These are phyloP conservation scores for Trichonephila clavata DNA, from an alignment of 1,140 invertebrate species.

Conservation along the genomic window DNA sequence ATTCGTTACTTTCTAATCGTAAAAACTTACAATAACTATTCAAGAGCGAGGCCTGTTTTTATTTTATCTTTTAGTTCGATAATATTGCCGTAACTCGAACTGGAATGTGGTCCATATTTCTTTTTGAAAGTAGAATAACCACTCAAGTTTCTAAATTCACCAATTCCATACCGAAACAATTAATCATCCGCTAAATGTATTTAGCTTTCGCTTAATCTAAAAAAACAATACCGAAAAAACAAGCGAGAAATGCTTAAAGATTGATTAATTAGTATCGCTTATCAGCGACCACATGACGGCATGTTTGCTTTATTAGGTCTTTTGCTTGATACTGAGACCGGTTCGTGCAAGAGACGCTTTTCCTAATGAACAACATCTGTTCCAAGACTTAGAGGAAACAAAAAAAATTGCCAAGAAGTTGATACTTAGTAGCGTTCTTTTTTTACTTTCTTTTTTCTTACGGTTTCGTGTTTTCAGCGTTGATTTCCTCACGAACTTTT, in stretches of 20 bases:
- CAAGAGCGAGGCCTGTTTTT: too few relatives aligned
- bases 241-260: not conserved
- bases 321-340: not conserved
- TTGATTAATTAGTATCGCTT: conserved; percentile 38
- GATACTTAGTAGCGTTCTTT: not conserved
- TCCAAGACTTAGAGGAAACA: not conserved
- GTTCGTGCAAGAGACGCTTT: not conserved
- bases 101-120: not conserved
- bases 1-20: too few relatives aligned
- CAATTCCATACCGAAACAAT: not conserved
- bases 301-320: conserved; percentile 63
- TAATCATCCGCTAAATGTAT: not conserved
- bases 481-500: not conserved
- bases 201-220: not conserved
- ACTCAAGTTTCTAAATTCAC: not conserved
- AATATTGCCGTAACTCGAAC: too few relatives aligned
- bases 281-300: conserved; percentile 29
- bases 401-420: not conserved
- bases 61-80: too few relatives aligned
- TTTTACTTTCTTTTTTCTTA: too few relatives aligned
- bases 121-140: conserved; percentile 1
- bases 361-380: conserved; percentile 55
- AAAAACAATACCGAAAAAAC: not conserved
- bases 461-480: too few relatives aligned
- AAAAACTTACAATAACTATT: too few relatives aligned